These are phyloP conservation scores for Acrobasis consociella DNA, from an alignment of 2,888 invertebrate genomes.

Conservation along the genomic window DNA sequence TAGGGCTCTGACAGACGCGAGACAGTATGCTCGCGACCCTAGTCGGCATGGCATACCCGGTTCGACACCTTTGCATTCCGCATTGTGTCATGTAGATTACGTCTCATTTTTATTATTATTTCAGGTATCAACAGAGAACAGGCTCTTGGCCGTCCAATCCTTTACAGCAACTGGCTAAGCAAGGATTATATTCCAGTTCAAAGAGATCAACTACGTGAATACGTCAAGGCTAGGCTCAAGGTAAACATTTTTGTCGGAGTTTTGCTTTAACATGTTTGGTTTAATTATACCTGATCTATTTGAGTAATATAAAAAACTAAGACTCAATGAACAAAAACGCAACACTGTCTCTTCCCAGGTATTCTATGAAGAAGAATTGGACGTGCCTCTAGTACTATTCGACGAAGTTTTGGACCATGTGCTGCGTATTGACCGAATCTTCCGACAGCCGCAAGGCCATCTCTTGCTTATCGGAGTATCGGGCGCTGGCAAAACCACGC, in stretches of 20 bases:
- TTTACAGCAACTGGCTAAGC: conserved; percentile 99
- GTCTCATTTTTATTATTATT: conserved; percentile 24
- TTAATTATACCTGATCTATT: no score
- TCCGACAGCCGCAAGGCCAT: conserved; percentile 99
- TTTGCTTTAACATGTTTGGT: neutral
- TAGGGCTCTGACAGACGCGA: no score
- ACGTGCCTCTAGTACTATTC: conserved; percentile 98
- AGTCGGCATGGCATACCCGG: no score
- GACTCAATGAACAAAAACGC: no score
- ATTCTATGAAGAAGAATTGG: conserved; percentile 99
- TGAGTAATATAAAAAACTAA: no score
- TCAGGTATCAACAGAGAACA: conserved; percentile 91
- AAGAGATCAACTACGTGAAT: conserved; percentile 96
- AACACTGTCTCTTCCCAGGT: conserved; percentile 74
- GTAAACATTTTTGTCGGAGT: conserved; percentile 58
- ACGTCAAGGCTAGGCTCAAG: conserved; percentile 98
- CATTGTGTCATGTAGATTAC: neutral
- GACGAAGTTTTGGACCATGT: conserved; percentile 99
- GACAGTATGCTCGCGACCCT: no score
- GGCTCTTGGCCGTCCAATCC: conserved; percentile 95
- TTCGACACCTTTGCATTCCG: no score
- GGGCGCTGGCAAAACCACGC: conserved; percentile 99
- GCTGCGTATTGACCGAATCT: conserved; percentile 98
- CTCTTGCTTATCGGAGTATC: conserved; percentile 98
- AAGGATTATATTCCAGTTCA: conserved; percentile 99